Percentiles rank a stretch among this genome's conserved stretches.
These are phyloP conservation scores for Manduca sexta DNA, from an alignment of 1,140 invertebrate genomes.

Conservation along the genomic window DNA sequence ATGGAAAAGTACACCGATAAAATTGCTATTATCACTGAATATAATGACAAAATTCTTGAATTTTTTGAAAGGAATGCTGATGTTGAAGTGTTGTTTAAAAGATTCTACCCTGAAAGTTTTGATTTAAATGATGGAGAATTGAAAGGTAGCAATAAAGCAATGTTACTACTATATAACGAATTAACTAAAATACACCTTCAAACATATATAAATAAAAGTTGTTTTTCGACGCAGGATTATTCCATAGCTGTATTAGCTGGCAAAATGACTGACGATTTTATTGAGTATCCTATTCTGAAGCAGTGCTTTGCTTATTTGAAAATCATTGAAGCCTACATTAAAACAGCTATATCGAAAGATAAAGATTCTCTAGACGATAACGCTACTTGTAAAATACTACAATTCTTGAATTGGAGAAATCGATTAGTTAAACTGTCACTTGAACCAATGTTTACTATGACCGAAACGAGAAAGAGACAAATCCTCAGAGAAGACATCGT, in stretches of 20 bases:
- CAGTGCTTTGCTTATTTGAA: constrained; percentile 57
- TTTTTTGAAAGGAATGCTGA: constrained; percentile 8
- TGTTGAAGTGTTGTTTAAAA: constrained; percentile 24
- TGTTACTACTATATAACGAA: constrained; percentile 40
- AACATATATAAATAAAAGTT: constrained; percentile 1
- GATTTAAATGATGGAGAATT: constrained; percentile 17
- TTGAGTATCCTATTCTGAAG: constrained; percentile 69
- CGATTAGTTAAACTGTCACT: constrained; percentile 60
- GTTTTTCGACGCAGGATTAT: constrained; percentile 53
- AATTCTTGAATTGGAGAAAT: constrained; percentile 64
- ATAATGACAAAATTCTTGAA: constrained; percentile 26
- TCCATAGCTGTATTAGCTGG: constrained; percentile 44
- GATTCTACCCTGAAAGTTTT: constrained; percentile 43
- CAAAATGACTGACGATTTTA: constrained; percentile 60
- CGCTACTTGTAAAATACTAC: constrained; percentile 31
- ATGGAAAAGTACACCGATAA: constrained; percentile 12
- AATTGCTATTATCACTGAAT: constrained; percentile 13
- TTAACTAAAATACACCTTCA: constrained; percentile 27
- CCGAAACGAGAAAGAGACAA: constrained; percentile 43
- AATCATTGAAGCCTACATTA: constrained; percentile 49
- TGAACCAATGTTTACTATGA: constrained; percentile 37
- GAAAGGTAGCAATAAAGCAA: constrained; percentile 31
- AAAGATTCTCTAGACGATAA: constrained; percentile 30
- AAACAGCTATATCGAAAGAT: constrained; percentile 34
- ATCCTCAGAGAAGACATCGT: constrained; percentile 59